Conservation (phyloP, 2,888 invertebrate genomes). For the Eurois occulta region DNA sequence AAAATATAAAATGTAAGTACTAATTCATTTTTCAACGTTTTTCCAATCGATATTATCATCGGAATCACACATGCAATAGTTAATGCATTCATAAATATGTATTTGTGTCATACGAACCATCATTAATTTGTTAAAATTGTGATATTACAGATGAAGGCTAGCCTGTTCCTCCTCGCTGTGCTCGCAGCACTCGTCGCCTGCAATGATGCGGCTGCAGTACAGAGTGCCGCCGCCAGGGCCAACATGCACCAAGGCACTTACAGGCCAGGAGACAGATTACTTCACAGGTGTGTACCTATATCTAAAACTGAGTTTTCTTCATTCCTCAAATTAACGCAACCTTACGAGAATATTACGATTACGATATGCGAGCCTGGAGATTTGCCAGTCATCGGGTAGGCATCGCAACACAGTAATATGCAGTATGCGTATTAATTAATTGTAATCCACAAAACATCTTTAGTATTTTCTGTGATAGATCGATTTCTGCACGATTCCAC, state of each 20-base stretch:
- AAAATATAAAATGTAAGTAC: slow-evolving; percentile 28
- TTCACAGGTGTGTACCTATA: slow-evolving; percentile 44
- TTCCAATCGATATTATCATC: not conserved
- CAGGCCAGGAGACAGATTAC: slow-evolving; percentile 17
- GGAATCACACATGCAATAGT: not conserved
- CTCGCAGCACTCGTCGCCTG: slow-evolving; percentile 29
- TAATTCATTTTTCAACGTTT: not conserved
- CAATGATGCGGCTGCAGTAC: slow-evolving; percentile 34
- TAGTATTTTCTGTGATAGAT: too few species aligned
- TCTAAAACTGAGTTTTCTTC: not conserved
- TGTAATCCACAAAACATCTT: too few species aligned
- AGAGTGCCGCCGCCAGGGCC: not conserved
- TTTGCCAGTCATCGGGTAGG: not conserved
- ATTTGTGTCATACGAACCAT: not conserved
- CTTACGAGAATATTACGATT: not conserved
- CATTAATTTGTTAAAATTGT: not conserved
- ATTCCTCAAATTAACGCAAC: not conserved
- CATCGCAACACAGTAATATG: not conserved
- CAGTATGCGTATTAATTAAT: not conserved
- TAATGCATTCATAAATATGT: not conserved
- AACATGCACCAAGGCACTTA: slow-evolving; percentile 29
- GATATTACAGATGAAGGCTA: slow-evolving; percentile 41
- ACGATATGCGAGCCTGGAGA: too few species aligned
- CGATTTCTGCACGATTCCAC: not conserved
- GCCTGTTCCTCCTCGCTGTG: slow-evolving; percentile 35